Evolutionary conservation across 1,140 invertebrate species (phyloP), one percentile per base, ranked within the genome.

Genomic region (Bradysia coprophila): DNA sequence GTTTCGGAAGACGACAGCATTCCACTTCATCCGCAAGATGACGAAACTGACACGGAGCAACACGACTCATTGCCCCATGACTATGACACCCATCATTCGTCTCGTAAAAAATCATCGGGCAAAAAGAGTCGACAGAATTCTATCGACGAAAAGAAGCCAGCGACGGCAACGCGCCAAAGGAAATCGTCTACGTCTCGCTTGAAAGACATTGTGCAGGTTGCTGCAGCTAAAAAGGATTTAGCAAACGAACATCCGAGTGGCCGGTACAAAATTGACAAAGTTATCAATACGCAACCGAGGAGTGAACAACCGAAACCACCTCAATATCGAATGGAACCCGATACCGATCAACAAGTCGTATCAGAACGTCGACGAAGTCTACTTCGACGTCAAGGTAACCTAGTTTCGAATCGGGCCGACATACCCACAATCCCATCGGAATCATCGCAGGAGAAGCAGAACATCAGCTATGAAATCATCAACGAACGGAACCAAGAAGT

Each of bases 11-110:
- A 69, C 20, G 67, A 71, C 19, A 67, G 68, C 46, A 62, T 59
- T 19, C 50, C 52, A 44, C 45, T 57, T 41, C 18, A 49, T 51
- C 49, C 46, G 38, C 34, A 49, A 45, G 41, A 38, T 21, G 49
- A 55, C 41, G 50, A 62, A 45, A 75, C 73, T 2, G 74, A 77
- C 49, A 72, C 65, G 5, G 74, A 77, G 47, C 72, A 73, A 53
- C 72, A 74, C 44, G 75, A 78, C 53, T 67, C 70, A 10, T 51
- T 77, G 46, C 72, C 73, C 2, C 72, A 72, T 52, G 74, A 77
- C 51, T 55, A 60, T 46, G 57, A 60, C 44, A 48, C 50, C 24
- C 24, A 28, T 28, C 6, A 28, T 8, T 28, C 23, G 52, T 53
- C 38, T 33, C n/a, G 3, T 51, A 56, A 33, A 51, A 40, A 57